Evolutionary conservation across 1,140 invertebrate species (phyloP), one percentile per base, ranked within the genome.

Genomic region (Drosophila kohkoa): DNA sequence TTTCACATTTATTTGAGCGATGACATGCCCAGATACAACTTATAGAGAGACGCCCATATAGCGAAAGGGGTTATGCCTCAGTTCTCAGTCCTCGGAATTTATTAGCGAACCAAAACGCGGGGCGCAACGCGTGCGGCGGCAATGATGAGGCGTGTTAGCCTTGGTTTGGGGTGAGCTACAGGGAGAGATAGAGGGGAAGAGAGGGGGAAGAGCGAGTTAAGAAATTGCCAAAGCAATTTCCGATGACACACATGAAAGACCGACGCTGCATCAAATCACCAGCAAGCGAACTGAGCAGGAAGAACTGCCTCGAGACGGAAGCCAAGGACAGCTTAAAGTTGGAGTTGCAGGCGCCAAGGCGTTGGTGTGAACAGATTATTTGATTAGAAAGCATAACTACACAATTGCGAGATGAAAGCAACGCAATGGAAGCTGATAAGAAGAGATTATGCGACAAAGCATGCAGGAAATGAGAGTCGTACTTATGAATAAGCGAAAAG

Each of bases 1-100:
- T 90, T 91, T 91, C 85, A 82, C 85, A 85, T 91, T 87, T 88
- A 87, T 87, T 91, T 86, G 77, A 86, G 79, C 79, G 89, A 85
- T 90, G 89, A 81, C 85, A 89, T 81, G 75, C 49, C 79, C 59
- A 67, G 78, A 75, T 82, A 72, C 60, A 46, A 70, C 58, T 60
- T 57, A 71, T 54, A 67, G 69, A 71, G 46, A 67, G 69, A 71
- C 54, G 55, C 11, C 48, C 28, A 52, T 43, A 2, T 30, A 25
- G 25, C 20, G 20, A 25, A 25, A 48, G 35, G 51, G 57, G 64
- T 55, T 74, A 74, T 35, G 13, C 35, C 35, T 38, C 10, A 15
- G 38, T 25, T 25, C 20, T 25, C 59, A 32, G 25, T 11, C 30
- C 30, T 8, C 45, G 48, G 43, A 60, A 77, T 80, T 86, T 86